Evolutionary conservation across 2,888 invertebrate species (phyloP), one percentile per base, ranked within the genome.

Genomic region (Lysandra coridon): DNA sequence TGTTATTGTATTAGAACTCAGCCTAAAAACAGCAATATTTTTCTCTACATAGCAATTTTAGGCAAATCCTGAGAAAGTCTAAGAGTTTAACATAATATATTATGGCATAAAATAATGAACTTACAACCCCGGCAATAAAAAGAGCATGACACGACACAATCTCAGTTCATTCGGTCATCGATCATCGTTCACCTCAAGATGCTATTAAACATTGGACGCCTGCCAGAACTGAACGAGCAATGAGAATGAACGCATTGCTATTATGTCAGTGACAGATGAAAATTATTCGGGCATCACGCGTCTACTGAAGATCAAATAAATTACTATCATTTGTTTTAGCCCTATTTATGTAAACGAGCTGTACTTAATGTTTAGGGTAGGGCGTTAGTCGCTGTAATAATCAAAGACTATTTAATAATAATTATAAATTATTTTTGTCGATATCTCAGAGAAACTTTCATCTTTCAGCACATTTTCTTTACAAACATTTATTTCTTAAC

Each of bases 231-330:
- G 33, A 37, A 14, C 69, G 33, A 10, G 69, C 69, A 69, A 69
- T 69, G 33, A 69, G 33, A 69, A 37, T 69, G 33, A 37, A 69
- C 69, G 69, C 69, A 69, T 69, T 69, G 69, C 69, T 69, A 69
- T 69, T 69, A 69, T 37, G 33, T 69, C 69, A 69, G 69, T 69
- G 33, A 17, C 57, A 57, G 17, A 57, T 57, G 57, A 57, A 57
- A 57, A 57, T 57, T 57, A 57, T 17, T 17, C 57, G 17, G 57
- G 57, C 57, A 57, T 57, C 57, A 57, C 17, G 14, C 17, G 57
- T 14, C 57, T 17, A 57, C 57, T 4, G 17, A 57, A 57, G 57
- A 57, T 17, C 57, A 57, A 57, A 57, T 17, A 57, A 57, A 57
- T 57, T 57, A 57, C 57, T 57, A 57, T 12, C 57, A 57, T 57